Conservation (phyloP, 2,113 vertebrate genomes). For the Lepus timidus region DNA sequence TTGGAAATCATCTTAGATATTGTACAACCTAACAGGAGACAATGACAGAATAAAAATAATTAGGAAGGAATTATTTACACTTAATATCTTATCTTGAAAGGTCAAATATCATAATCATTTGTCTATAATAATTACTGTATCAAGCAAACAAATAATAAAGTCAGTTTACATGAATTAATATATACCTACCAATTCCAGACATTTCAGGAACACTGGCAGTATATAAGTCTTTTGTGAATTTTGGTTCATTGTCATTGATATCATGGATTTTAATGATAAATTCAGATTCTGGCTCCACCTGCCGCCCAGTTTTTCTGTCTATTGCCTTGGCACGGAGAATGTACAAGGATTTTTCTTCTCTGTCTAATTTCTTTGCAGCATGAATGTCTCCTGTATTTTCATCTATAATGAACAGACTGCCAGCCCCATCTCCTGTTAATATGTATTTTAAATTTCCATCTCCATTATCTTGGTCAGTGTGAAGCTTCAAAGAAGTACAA, state of each 20-base stretch:
- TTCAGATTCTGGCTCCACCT: slow-evolving; percentile 97
- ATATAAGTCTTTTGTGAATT: slow-evolving; percentile 94
- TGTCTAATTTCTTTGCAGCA: slow-evolving; percentile 97
- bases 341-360: slow-evolving; percentile 97
- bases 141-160: slow-evolving; percentile 70
- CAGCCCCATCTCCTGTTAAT: slow-evolving; percentile 97
- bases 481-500: slow-evolving; percentile 91
- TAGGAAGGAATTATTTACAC: background rate
- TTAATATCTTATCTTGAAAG: slow-evolving; percentile 13
- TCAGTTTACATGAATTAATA: slow-evolving; percentile 58
- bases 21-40: background rate
- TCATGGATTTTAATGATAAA: slow-evolving; percentile 99
- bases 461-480: slow-evolving; percentile 98
- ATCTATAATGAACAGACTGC: slow-evolving; percentile 96
- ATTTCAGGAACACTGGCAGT: slow-evolving; percentile 96
- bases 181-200: slow-evolving; percentile 96
- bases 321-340: slow-evolving; percentile 96
- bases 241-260: slow-evolving; percentile 98
- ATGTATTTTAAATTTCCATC: slow-evolving; percentile 97
- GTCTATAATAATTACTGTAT: background rate
- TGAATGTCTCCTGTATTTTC: slow-evolving; percentile 99
- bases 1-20: background rate
- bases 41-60: background rate
- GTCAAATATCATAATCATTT: background rate
- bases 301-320: slow-evolving; percentile 93